Evolutionary conservation across 2,113 vertebrate species (phyloP).

Genomic region (Progne subis): DNA sequence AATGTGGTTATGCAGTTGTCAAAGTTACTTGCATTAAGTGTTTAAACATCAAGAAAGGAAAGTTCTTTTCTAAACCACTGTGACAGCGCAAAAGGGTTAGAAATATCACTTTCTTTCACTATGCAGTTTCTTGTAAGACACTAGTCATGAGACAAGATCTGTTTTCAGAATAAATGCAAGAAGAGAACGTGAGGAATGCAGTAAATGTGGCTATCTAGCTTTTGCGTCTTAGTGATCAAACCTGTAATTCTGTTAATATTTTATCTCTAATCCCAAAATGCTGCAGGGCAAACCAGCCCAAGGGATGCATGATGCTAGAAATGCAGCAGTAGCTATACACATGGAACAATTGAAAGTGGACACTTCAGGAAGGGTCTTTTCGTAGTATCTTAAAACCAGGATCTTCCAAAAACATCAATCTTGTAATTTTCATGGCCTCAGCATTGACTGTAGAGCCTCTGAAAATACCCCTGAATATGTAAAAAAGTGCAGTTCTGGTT

Average conservation of each 20-base stretch:
- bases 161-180: neutral
- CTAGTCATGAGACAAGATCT: neutral
- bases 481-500: neutral
- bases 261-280: neutral
- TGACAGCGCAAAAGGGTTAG: neutral
- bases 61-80: neutral
- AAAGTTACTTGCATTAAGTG: neutral
- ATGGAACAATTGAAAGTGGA: neutral
- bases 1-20: neutral
- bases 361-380: neutral
- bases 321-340: neutral
- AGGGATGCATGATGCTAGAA: neutral
- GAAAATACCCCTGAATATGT: neutral
- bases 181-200: neutral
- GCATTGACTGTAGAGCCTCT: neutral
- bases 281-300: neutral
- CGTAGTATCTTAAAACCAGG: neutral
- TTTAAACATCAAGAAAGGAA: neutral
- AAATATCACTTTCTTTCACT: neutral
- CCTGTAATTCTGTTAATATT: neutral
- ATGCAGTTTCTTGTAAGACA: neutral
- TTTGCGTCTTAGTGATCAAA: neutral
- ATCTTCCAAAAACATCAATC: neutral
- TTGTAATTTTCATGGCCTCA: neutral
- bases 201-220: neutral